phyloP scores from a whole-genome alignment of 37 sponge, comb jelly and placozoan genomes.

The Cladorhizidae sp. region DNA sequence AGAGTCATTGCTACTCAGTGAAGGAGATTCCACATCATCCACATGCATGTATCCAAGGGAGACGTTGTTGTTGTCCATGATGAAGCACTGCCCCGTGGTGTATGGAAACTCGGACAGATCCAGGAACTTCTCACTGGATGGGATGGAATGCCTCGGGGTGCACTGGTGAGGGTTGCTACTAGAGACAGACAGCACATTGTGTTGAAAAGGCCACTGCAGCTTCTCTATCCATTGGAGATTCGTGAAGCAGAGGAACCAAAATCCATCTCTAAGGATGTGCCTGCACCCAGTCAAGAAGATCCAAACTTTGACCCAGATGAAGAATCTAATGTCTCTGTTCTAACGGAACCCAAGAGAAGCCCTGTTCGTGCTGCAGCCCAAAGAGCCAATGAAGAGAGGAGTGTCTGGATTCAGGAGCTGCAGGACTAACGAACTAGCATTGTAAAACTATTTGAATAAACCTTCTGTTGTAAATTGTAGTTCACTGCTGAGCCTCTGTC shows the following conservation, averaged over 20 bases:
- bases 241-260: too few relatives aligned
- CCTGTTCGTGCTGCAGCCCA: slow-evolving; percentile 3
- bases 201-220: slow-evolving; percentile 7
- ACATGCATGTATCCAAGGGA: neutral
- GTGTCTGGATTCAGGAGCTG: slow-evolving; percentile 9
- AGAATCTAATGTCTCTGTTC: neutral
- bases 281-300: neutral
- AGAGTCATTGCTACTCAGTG: too few relatives aligned
- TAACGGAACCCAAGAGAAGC: neutral
- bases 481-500: neutral
- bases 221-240: slow-evolving; percentile 10
- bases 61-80: too few relatives aligned
- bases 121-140: slow-evolving; percentile 8
- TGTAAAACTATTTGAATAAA: neutral
- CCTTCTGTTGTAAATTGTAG: too few relatives aligned
- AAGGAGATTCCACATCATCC: too few relatives aligned
- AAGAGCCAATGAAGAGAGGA: neutral
- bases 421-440: neutral
- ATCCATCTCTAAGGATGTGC: neutral
- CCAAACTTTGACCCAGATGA: neutral
- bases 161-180: too few relatives aligned
- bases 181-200: neutral
- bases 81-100: too few relatives aligned
- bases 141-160: neutral
- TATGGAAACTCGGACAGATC: slow-evolving; percentile 9